A percentile compares a stretch with the other conserved stretches of the same genome.
Evolutionary conservation across 2,888 invertebrate genomes (phyloP).

Genomic region (Parthenolecanium corni): DNA sequence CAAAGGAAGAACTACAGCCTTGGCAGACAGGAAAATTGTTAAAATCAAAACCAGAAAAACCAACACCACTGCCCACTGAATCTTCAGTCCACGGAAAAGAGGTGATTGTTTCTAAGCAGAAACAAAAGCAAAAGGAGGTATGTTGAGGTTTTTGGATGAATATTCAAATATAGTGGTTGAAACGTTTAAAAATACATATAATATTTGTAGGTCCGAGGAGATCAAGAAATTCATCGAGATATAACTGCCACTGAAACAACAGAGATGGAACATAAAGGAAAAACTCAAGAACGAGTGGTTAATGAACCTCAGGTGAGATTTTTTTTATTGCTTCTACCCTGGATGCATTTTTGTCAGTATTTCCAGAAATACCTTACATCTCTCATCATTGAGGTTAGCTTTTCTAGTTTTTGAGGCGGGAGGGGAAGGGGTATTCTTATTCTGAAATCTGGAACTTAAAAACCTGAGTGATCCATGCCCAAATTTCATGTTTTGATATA

Average conservation of each 20-base stretch:
- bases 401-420: background rate
- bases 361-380: background rate
- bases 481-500: too few species aligned
- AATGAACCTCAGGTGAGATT: conserved; percentile 55
- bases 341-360: background rate
- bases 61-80: conserved; percentile 43
- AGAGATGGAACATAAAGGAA: conserved; percentile 79
- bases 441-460: too few species aligned
- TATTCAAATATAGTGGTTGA: background rate
- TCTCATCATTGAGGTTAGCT: background rate
- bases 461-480: too few species aligned
- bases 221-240: conserved; percentile 79
- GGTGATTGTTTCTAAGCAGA: conserved; percentile 74
- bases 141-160: background rate
- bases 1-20: conserved; percentile 35
- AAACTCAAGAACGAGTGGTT: conserved; percentile 74
- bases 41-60: conserved; percentile 27
- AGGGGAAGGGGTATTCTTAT: too few species aligned
- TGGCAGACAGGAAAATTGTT: conserved; percentile 34
- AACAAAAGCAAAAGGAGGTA: conserved; percentile 74
- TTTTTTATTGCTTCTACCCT: background rate
- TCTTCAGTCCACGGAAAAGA: conserved; percentile 66
- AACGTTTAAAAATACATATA: background rate
- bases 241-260: conserved; percentile 88
- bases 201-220: conserved; percentile 50